Evolutionary conservation across 2,113 vertebrate genomes (phyloP).

Genomic region (Eurystomus gularis): DNA sequence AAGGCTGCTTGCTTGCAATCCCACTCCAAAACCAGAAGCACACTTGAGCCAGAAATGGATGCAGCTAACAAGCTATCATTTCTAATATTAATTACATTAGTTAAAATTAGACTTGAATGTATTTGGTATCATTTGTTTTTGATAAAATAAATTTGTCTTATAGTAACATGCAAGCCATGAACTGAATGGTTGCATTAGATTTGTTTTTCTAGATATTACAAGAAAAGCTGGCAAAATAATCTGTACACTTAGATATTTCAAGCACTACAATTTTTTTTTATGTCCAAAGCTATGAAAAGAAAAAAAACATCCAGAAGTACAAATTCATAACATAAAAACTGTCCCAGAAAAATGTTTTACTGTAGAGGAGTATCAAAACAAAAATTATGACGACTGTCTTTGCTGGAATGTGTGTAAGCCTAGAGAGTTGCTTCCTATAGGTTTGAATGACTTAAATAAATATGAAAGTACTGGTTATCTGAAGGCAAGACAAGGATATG

Average conservation of each 20-base stretch:
- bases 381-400: constrained; percentile 30
- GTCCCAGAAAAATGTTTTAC: neutral
- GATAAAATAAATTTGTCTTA: neutral
- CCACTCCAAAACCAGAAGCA: neutral
- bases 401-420: neutral
- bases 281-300: neutral
- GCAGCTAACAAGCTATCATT: neutral
- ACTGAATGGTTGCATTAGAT: neutral
- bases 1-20: neutral
- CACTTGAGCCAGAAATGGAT: neutral
- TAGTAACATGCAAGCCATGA: neutral
- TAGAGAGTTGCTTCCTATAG: constrained; percentile 11
- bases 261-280: neutral
- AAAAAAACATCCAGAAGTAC: neutral
- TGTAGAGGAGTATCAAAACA: neutral
- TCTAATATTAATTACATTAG: neutral
- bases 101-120: neutral
- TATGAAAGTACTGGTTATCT: constrained; percentile 66
- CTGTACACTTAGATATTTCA: neutral
- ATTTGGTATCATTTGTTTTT: neutral
- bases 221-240: constrained; percentile 1
- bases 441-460: constrained; percentile 68
- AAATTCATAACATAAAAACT: neutral
- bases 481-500: constrained; percentile 64
- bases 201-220: neutral